Conservation (phyloP, 2,113 vertebrate genomes). For the Oncorhynchus kisutch region DNA sequence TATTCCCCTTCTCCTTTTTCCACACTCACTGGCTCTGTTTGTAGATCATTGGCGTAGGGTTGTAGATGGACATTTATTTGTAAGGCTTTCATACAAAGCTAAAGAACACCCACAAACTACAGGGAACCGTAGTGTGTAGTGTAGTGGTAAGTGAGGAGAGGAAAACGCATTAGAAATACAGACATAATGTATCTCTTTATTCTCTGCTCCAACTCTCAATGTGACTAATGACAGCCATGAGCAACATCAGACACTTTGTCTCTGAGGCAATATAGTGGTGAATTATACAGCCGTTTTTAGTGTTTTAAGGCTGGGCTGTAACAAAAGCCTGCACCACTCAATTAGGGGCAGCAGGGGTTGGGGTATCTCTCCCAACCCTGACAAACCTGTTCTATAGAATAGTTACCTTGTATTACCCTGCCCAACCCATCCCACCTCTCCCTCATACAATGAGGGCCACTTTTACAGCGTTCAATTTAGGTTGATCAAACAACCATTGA, state of each 20-base stretch:
- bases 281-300: no score
- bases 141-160: background rate
- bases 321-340: no score
- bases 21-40: background rate
- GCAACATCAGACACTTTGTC: no score
- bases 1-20: background rate
- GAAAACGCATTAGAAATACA: background rate
- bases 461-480: constrained; percentile 52
- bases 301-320: no score
- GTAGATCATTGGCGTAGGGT: background rate
- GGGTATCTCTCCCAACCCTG: no score
- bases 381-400: background rate
- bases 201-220: no score
- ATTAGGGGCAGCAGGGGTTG: no score
- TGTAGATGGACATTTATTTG: background rate
- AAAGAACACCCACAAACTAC: background rate
- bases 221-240: no score
- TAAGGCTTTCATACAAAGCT: background rate
- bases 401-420: background rate
- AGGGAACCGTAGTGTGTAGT: background rate
- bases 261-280: no score
- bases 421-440: constrained; percentile 24
- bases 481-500: constrained; percentile 56
- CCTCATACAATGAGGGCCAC: constrained; percentile 2
- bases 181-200: background rate